Evolutionary conservation across 2,113 vertebrate species (phyloP).

Genomic region (Megaceryle maxima): DNA sequence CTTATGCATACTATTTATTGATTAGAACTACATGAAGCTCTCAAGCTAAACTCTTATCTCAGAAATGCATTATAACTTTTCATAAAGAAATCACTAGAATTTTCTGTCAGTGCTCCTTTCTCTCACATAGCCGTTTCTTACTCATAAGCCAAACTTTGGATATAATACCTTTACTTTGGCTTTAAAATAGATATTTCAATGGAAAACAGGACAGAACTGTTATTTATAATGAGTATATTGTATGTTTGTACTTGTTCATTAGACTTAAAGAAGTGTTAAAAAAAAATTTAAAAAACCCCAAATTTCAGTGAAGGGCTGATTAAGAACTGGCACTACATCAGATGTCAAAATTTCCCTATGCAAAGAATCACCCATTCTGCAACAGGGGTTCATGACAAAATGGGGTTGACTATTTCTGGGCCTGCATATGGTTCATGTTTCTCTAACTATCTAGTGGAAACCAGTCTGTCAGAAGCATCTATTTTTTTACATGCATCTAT

Average conservation of each 20-base stretch:
- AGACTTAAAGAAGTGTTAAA: background rate
- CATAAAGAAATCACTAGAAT: background rate
- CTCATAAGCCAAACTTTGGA: background rate
- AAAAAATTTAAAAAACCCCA: no score
- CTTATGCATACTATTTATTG: background rate
- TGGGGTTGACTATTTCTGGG: background rate
- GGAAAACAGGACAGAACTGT: background rate
- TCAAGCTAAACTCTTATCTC: background rate
- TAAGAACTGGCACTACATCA: background rate
- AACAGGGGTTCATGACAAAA: background rate
- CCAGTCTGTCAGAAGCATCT: background rate
- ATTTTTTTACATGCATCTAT: background rate
- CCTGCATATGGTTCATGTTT: background rate
- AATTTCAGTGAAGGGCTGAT: background rate
- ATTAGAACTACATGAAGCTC: background rate
- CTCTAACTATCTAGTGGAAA: background rate
- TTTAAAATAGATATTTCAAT: background rate
- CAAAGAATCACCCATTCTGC: background rate
- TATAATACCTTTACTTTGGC: background rate
- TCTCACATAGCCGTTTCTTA: background rate
- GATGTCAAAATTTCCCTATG: background rate
- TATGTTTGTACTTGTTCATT: background rate
- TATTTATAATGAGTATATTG: background rate
- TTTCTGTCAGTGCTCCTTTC: background rate
- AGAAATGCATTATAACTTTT: background rate